Conservation (phyloP, 2,888 invertebrate species). For the Syrphus vitripennis region DNA sequence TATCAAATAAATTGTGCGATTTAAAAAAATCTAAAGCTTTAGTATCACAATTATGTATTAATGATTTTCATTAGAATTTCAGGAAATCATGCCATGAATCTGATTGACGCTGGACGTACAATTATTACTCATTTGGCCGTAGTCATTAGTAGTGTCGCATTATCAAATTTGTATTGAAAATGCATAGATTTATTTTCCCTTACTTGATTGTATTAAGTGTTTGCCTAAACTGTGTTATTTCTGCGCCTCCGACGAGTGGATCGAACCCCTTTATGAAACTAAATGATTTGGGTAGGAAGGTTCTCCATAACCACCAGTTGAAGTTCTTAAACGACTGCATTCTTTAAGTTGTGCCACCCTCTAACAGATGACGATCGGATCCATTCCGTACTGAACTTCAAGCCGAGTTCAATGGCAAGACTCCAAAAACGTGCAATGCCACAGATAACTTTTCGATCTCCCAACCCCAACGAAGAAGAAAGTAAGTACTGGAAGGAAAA, state of each 20-base stretch:
- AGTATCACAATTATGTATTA: too few relatives aligned
- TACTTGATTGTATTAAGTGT: slow-evolving; percentile 38
- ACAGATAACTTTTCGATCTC: slow-evolving; percentile 75
- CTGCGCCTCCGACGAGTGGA: slow-evolving; percentile 10
- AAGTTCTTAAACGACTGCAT: not conserved
- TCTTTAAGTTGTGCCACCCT: not conserved
- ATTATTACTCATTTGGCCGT: too few relatives aligned
- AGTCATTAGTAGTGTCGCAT: too few relatives aligned
- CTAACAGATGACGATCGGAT: slow-evolving; percentile 74
- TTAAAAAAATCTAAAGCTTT: too few relatives aligned
- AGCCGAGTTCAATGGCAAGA: slow-evolving; percentile 20
- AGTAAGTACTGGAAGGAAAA: slow-evolving; percentile 81
- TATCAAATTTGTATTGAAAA: slow-evolving; percentile 48
- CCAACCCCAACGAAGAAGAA: slow-evolving; percentile 76
- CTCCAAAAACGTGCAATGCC: slow-evolving; percentile 78
- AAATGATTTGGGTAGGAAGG: slow-evolving; percentile 49
- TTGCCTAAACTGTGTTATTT: slow-evolving; percentile 20
- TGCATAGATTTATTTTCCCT: slow-evolving; percentile 44
- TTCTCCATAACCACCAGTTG: slow-evolving; percentile 10
- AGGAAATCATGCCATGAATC: too few relatives aligned
- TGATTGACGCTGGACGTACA: too few relatives aligned
- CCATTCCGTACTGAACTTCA: slow-evolving; percentile 76
- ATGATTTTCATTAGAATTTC: too few relatives aligned
- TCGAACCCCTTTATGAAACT: slow-evolving; percentile 28
- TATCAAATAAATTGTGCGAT: too few relatives aligned